phyloP scores from a whole-genome alignment of 2,888 invertebrate genomes.

The Allygus modestus region DNA sequence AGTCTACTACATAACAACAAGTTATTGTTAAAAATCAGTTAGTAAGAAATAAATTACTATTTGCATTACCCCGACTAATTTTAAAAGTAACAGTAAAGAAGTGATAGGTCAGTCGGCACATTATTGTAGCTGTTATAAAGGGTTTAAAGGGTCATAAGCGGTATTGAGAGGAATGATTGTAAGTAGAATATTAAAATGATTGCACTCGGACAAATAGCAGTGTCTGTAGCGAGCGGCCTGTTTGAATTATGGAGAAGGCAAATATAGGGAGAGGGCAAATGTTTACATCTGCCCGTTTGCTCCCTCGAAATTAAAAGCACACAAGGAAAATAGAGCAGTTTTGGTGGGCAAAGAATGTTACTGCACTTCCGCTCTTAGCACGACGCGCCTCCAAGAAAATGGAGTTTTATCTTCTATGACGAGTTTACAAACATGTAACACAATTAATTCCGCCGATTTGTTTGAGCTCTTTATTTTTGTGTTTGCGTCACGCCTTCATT shows the following conservation, averaged over 20 bases:
- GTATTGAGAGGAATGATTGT: slow-evolving; percentile 68
- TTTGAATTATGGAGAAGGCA: slow-evolving; percentile 82
- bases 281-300: slow-evolving; percentile 77
- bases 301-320: slow-evolving; percentile 82
- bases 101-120: no score
- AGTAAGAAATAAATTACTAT: no score
- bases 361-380: slow-evolving; percentile 61
- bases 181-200: slow-evolving; percentile 80
- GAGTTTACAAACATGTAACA: slow-evolving; percentile 26
- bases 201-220: slow-evolving; percentile 82
- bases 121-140: no score
- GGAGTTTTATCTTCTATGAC: slow-evolving; percentile 16
- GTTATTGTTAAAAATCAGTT: no score
- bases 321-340: slow-evolving; percentile 81
- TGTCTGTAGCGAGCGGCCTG: slow-evolving; percentile 71
- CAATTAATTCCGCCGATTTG: slow-evolving; percentile 39
- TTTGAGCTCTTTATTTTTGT: slow-evolving; percentile 7
- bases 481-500: slow-evolving; percentile 39
- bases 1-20: no score
- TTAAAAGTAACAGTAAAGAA: no score
- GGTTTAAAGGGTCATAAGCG: background rate
- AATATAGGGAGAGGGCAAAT: slow-evolving; percentile 80
- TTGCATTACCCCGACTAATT: no score
- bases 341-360: slow-evolving; percentile 67
- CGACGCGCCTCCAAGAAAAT: slow-evolving; percentile 29